These are phyloP conservation scores for Drosophila subobscura DNA, from an alignment of 1,140 invertebrate species.

Conservation along the genomic window DNA sequence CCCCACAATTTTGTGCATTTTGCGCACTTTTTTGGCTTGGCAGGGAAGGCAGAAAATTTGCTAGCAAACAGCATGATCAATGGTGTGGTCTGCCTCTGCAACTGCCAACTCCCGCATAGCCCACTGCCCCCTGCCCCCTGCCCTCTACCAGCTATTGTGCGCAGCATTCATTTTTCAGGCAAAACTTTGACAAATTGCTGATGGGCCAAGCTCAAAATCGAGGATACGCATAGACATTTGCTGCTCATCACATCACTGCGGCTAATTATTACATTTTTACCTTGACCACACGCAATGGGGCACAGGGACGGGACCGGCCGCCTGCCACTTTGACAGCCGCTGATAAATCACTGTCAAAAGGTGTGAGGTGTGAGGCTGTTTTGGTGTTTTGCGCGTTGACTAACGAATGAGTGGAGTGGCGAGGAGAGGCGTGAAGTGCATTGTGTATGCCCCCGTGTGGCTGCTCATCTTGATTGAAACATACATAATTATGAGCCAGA, in stretches of 20 bases:
- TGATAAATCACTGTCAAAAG: constrained; percentile 72
- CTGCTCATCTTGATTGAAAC: constrained; percentile 41
- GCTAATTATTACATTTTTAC: constrained; percentile 70
- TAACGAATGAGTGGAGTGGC: constrained; percentile 17
- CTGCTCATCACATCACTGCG: constrained; percentile 47
- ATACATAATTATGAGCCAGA: constrained; percentile 37
- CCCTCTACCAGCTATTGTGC: too few relatives aligned
- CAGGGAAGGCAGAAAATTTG: background rate
- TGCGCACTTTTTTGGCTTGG: constrained; percentile 40
- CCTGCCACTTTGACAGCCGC: constrained; percentile 47
- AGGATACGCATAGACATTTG: background rate
- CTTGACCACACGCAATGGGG: constrained; percentile 40
- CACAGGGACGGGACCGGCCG: background rate
- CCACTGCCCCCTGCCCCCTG: too few relatives aligned
- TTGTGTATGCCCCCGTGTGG: constrained; percentile 35
- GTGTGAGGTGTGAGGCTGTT: background rate
- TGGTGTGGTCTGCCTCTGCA: constrained; percentile 40
- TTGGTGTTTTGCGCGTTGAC: constrained; percentile 18
- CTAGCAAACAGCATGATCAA: constrained; percentile 56
- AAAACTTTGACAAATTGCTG: constrained; percentile 70
- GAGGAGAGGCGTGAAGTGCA: background rate
- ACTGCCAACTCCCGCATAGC: background rate
- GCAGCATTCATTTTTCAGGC: constrained; percentile 47
- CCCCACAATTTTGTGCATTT: constrained; percentile 30
- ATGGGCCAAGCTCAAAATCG: constrained; percentile 47